These are phyloP conservation scores for Platerodrilus igneus DNA, from an alignment of 2,888 invertebrate genomes.

Conservation along the genomic window DNA sequence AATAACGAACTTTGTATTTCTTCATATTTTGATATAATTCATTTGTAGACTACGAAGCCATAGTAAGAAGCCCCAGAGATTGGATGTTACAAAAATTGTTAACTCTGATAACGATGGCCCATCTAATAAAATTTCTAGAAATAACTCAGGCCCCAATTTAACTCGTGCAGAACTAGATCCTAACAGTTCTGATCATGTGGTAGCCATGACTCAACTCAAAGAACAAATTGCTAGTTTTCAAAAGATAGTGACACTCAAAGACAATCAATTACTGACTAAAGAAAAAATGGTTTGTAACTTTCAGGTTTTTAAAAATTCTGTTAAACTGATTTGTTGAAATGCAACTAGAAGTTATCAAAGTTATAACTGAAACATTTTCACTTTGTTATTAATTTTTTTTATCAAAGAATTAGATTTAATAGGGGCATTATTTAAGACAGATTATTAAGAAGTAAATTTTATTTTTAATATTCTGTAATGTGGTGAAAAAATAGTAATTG, in stretches of 20 bases:
- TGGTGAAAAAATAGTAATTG: too few relatives aligned
- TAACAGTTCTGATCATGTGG: constrained; percentile 87
- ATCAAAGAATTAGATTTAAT: too few relatives aligned
- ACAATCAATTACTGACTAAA: constrained; percentile 79
- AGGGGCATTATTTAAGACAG: too few relatives aligned
- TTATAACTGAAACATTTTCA: too few relatives aligned
- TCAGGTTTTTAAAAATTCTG: too few relatives aligned
- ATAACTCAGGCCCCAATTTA: constrained; percentile 43
- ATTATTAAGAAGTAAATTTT: too few relatives aligned
- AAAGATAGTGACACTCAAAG: constrained; percentile 80
- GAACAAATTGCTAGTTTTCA: constrained; percentile 90
- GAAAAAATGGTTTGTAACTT: constrained; percentile 75
- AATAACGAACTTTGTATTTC: constrained; percentile 7
- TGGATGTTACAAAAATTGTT: constrained; percentile 59
- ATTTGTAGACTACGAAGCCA: constrained; percentile 58
- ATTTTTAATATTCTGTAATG: too few relatives aligned
- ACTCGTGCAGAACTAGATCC: constrained; percentile 63
- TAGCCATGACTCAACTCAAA: constrained; percentile 90
- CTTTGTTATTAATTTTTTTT: too few relatives aligned
- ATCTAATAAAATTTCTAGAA: constrained; percentile 49
- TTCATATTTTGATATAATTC: neutral
- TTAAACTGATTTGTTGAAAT: too few relatives aligned
- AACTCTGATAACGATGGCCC: constrained; percentile 49
- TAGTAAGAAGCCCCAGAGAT: constrained; percentile 64
- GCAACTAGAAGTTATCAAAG: too few relatives aligned